phyloP scores from a whole-genome alignment of 2,797 vertebrate species.

The Hydrolagus colliei region DNA sequence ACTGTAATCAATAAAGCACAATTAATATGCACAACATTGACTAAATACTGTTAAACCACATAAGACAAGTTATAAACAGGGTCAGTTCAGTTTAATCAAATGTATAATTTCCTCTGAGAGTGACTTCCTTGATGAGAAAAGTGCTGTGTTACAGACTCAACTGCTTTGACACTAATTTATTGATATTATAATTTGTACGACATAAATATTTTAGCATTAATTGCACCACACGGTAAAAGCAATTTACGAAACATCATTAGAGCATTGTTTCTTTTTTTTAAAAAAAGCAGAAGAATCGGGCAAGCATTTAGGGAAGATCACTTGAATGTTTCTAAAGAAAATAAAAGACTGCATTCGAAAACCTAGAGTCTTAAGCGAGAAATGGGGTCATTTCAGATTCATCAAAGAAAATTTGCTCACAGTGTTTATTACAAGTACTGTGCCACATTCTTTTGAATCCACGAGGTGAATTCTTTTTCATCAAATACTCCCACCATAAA shows the following conservation, averaged over 20 bases:
- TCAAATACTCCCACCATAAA: too few species aligned
- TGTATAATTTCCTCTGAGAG: conserved; percentile 31
- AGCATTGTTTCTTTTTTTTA: neutral
- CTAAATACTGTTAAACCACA: conserved; percentile 30
- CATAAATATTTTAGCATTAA: conserved; percentile 8
- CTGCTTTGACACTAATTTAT: conserved; percentile 30
- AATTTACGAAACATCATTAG: neutral
- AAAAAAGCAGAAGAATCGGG: neutral
- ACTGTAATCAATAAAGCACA: conserved; percentile 27
- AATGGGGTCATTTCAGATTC: neutral
- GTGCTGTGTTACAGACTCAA: conserved; percentile 16
- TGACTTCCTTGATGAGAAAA: conserved; percentile 27
- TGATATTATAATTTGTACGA: conserved; percentile 20
- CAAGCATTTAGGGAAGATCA: neutral
- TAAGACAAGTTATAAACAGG: conserved; percentile 30
- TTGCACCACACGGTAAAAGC: conserved; percentile 3
- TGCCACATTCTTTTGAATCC: too few species aligned
- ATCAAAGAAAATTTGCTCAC: conserved; percentile 4
- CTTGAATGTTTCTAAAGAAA: conserved; percentile 9
- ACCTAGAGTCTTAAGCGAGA: neutral
- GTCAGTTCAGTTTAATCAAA: conserved; percentile 31
- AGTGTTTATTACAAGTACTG: neutral
- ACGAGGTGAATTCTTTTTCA: too few species aligned
- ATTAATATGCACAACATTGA: conserved; percentile 30
- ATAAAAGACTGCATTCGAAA: neutral